These are phyloP conservation scores for Odiellus spinosus DNA, from an alignment of 2,888 invertebrate genomes.

Conservation along the genomic window DNA sequence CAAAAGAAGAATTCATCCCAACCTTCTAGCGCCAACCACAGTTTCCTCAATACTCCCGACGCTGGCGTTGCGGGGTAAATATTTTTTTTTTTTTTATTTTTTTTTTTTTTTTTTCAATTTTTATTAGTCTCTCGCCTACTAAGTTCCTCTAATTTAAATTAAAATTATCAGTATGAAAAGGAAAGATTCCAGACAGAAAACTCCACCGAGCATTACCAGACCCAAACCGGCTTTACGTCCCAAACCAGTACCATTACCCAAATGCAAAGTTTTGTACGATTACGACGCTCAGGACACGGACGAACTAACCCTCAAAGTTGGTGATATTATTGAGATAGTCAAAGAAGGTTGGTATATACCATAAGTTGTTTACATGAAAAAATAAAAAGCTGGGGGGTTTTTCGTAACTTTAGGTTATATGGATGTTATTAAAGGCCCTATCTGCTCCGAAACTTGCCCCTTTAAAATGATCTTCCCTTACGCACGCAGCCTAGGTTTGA, in stretches of 20 bases:
- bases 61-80: constrained; percentile 34
- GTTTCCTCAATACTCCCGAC: constrained; percentile 32
- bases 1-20: too few relatives aligned
- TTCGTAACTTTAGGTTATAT: neutral
- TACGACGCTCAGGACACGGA: constrained; percentile 49
- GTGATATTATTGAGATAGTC: constrained; percentile 43
- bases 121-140: too few relatives aligned
- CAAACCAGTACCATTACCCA: constrained; percentile 29
- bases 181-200: constrained; percentile 24
- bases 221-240: constrained; percentile 36
- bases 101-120: constrained; percentile 1
- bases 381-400: neutral
- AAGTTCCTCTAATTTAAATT: too few relatives aligned
- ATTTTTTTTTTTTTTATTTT: constrained; percentile 1
- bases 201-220: constrained; percentile 29
- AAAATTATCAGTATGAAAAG: constrained; percentile 24
- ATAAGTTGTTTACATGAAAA: neutral
- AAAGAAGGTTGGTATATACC: constrained; percentile 37
- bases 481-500: too few relatives aligned
- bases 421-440: neutral
- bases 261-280: constrained; percentile 40
- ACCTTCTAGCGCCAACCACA: constrained; percentile 6
- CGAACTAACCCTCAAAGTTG: constrained; percentile 43
- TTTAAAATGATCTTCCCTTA: too few relatives aligned
- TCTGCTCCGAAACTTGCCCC: too few relatives aligned